These are phyloP conservation scores for Litocranius walleri DNA, from an alignment of 2,113 vertebrate species.

Conservation along the genomic window DNA sequence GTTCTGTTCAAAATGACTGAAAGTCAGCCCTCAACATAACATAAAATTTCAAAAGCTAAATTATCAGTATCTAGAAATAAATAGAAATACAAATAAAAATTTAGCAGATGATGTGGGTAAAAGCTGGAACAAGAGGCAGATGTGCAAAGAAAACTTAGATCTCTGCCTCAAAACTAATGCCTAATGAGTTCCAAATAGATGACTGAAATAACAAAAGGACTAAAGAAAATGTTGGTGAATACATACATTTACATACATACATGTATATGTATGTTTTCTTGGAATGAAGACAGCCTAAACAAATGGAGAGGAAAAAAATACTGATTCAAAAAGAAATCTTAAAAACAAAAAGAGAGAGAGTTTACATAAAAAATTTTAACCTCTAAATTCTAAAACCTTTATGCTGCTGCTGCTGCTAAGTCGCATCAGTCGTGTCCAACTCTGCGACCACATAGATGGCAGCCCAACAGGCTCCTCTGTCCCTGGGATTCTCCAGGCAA, in stretches of 20 bases:
- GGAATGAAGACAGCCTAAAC: neutral
- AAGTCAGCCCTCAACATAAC: neutral
- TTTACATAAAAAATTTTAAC: neutral
- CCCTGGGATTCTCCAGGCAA: too few relatives aligned
- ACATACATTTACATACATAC: neutral
- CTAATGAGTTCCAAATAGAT: neutral
- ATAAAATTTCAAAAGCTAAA: neutral
- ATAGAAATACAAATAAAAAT: neutral
- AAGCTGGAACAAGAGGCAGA: neutral
- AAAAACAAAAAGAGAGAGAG: neutral
- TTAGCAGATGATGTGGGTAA: neutral
- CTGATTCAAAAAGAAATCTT: neutral
- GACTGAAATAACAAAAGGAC: neutral
- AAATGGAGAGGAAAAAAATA: neutral
- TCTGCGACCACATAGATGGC: too few relatives aligned
- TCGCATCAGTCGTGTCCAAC: rapidly evolving
- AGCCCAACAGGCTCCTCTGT: neutral
- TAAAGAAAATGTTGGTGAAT: neutral
- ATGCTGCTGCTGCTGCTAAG: neutral
- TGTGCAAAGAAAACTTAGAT: neutral
- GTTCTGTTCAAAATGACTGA: neutral
- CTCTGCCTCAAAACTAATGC: neutral
- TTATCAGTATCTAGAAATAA: neutral
- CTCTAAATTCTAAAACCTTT: slow-evolving; percentile 1
- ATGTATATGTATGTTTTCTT: neutral